Percentiles rank a stretch among this genome's conserved stretches.
Conservation (phyloP, 2,888 invertebrate species). For the Luperina testacea region DNA sequence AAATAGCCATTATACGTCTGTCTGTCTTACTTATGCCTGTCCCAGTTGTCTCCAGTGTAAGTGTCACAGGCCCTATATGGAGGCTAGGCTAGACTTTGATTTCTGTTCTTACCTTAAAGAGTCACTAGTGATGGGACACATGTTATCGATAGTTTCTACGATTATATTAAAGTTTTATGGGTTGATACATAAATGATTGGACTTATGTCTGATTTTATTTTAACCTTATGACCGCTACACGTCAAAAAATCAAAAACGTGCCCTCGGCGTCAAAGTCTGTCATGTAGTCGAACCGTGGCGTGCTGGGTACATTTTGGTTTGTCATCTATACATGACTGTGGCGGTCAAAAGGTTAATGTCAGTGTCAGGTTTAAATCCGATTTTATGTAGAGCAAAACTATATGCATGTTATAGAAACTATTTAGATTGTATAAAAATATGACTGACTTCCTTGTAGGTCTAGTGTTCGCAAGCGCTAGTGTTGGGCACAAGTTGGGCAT, state of each 20-base stretch:
- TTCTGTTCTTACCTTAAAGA: conserved; percentile 63
- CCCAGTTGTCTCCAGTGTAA: conserved; percentile 54
- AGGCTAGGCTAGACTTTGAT: conserved; percentile 49
- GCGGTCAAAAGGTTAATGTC: no score
- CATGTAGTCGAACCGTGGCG: no score
- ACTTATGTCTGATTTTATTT: background rate
- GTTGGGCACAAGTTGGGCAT: no score
- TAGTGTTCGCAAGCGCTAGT: no score
- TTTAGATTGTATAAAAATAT: no score
- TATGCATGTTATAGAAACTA: background rate
- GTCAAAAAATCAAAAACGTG: no score
- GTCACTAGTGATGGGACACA: conserved; percentile 48
- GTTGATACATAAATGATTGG: background rate
- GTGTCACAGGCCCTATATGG: conserved; percentile 64
- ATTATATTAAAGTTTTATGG: conserved; percentile 1
- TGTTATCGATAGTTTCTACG: conserved; percentile 38
- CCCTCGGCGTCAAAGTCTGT: no score
- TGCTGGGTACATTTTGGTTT: no score
- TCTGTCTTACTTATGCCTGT: conserved; percentile 51
- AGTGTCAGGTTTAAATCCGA: background rate
- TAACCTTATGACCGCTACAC: no score
- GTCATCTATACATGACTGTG: no score
- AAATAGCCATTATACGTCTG: conserved; percentile 48
- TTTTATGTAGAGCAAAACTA: no score
- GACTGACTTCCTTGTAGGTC: no score